Percentiles rank a stretch among this genome's conserved stretches.
Evolutionary conservation across 2,888 invertebrate genomes (phyloP).

Genomic region (Leptinotarsa tumamoca): DNA sequence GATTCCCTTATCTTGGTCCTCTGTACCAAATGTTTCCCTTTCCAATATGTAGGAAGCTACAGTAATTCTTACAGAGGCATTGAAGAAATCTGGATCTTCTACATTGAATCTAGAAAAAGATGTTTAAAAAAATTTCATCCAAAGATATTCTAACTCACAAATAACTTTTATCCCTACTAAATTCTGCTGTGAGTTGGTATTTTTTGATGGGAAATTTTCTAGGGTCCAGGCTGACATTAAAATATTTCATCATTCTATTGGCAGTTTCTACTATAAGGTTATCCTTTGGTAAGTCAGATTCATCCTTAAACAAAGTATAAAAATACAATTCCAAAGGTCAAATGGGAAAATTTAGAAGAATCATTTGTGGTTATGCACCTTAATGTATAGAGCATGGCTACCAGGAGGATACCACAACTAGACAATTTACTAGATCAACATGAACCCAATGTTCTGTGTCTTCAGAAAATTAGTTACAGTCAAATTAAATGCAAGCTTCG

Average conservation of each 20-base stretch:
- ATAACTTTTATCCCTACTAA: constrained; percentile 78
- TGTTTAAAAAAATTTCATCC: constrained; percentile 10
- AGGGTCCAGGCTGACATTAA: constrained; percentile 70
- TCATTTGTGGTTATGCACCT: no score
- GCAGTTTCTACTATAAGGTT: constrained; percentile 52
- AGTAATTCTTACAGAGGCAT: constrained; percentile 73
- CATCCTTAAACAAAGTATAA: constrained; percentile 46
- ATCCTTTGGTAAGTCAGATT: constrained; percentile 47
- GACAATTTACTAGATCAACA: no score
- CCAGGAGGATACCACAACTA: no score
- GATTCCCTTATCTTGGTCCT: constrained; percentile 74
- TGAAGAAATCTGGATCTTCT: constrained; percentile 76
- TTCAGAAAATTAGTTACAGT: no score
- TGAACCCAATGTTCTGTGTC: no score
- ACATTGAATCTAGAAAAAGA: constrained; percentile 72
- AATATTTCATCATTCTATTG: constrained; percentile 68
- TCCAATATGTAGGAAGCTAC: constrained; percentile 83
- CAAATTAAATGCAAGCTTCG: no score
- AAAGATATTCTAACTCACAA: constrained; percentile 69
- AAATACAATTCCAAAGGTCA: not conserved
- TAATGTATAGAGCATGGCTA: no score
- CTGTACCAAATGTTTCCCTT: constrained; percentile 74
- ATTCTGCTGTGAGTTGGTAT: constrained; percentile 77
- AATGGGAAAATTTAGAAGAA: not conserved
- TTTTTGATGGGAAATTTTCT: constrained; percentile 73